Evolutionary conservation across 2,797 vertebrate species (phyloP).

Genomic region (Netta rufina): DNA sequence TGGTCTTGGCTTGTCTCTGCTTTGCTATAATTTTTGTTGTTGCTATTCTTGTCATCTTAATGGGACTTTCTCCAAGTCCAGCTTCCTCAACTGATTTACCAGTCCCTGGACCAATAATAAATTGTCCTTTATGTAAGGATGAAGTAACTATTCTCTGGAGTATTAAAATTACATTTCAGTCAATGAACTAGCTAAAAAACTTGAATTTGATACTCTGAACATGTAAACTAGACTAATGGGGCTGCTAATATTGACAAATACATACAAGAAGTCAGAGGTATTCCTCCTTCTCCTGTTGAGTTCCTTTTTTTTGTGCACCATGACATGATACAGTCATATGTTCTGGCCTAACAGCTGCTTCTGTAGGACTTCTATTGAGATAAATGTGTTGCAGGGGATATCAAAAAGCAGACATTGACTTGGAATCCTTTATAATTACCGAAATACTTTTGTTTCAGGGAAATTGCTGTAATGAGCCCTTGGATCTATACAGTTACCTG

Average conservation of each 20-base stretch:
- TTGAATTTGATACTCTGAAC: neutral
- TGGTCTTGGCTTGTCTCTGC: neutral
- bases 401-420: accelerated
- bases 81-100: neutral
- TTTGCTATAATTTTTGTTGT: neutral
- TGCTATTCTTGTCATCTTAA: neutral
- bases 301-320: neutral
- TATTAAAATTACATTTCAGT: neutral
- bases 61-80: neutral
- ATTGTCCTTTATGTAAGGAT: neutral
- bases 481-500: constrained; percentile 93
- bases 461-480: constrained; percentile 84
- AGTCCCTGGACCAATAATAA: neutral
- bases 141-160: neutral
- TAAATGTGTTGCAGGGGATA: neutral
- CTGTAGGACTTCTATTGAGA: neutral
- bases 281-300: neutral
- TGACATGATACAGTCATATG: neutral
- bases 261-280: neutral
- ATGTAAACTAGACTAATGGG: neutral
- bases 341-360: neutral
- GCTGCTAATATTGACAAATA: neutral
- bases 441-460: constrained; percentile 76
- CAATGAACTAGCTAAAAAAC: neutral
- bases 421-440: neutral